phyloP scores from a whole-genome alignment of 2,797 vertebrate genomes.

The Holocentrus rufus region DNA sequence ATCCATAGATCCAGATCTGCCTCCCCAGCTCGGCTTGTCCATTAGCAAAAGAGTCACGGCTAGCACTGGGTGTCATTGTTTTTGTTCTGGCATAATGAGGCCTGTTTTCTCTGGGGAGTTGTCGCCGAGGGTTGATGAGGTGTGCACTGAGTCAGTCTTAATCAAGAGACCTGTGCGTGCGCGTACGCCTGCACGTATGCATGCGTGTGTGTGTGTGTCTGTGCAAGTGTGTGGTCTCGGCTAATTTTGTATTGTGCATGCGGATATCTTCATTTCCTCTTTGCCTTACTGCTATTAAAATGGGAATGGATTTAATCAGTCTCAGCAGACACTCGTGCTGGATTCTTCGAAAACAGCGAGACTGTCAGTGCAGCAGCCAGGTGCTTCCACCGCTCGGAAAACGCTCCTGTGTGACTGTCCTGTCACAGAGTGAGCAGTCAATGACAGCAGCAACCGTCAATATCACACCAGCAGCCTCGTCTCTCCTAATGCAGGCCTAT shows the following conservation, averaged over 20 bases:
- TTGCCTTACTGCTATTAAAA: constrained; percentile 20
- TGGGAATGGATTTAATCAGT: neutral
- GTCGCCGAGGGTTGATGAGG: constrained; percentile 74
- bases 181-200: constrained; percentile 15
- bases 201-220: constrained; percentile 8
- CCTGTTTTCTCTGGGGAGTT: constrained; percentile 73
- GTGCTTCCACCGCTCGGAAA: constrained; percentile 30
- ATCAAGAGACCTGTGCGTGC: constrained; percentile 66
- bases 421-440: constrained; percentile 51
- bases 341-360: neutral
- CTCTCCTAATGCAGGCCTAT: constrained; percentile 73
- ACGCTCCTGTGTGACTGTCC: constrained; percentile 41
- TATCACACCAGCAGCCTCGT: constrained; percentile 60
- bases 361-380: constrained; percentile 4
- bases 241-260: constrained; percentile 40
- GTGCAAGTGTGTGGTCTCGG: constrained; percentile 47
- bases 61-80: constrained; percentile 71
- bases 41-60: constrained; percentile 80
- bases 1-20: constrained; percentile 62
- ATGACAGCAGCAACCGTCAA: constrained; percentile 64
- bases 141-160: constrained; percentile 75
- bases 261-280: constrained; percentile 53
- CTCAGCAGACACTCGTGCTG: neutral
- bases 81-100: constrained; percentile 77
- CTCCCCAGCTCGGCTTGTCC: constrained; percentile 57